Base-by-base conservation (phyloP, 2,113 vertebrate species). In the Microtus richardsoni region DNA sequence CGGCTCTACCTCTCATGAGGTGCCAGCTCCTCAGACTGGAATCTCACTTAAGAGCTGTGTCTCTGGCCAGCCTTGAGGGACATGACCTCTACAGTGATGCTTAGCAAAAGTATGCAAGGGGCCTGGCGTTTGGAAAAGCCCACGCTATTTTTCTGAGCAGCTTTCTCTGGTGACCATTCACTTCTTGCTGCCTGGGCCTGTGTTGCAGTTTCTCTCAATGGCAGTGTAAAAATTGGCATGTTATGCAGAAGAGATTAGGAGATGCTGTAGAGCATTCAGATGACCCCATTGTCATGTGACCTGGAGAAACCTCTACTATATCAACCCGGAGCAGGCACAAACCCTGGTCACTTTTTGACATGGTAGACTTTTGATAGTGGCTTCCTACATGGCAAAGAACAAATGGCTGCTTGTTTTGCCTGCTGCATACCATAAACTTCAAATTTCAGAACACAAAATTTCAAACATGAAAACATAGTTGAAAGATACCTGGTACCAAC, bases 361-460 rank as follows among this genome's bases (percentile, higher is more conserved):
- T 12, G 47, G 86, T 1, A 47, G 30, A 70, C 39, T 92, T 89
- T 49, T 26, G 66, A 44, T 30, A 49, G 19, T 17, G 28, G 47
- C 64, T 92, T 94, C 13, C 80, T 74, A 24, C 0, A 4, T 39
- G 24, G 74, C 24, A 71, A 78, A 87, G 62, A 90, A 39, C 68
- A 75, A 66, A 44, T 4, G 62, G 33, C 30, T 71, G 30, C 3
- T 71, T 87, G 83, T 44, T 89, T 89, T 16, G 74, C 47, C 52
- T 60, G 44, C 28, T 68, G 24, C 74, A 49, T 82, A 52, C 74
- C 87, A 79, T 77, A 82, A 52, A 87, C 54, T 78, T 73, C 26
- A 54, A 22, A 70, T 82, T 78, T 93, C 73, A 78, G 89, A 93
- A 87, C 5, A 78, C 9, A 84, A 39, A 92, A 62, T 47, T 95